These are phyloP conservation scores for Prostheceraeus crozeri DNA, from an alignment of 2,888 invertebrate genomes.

Conservation along the genomic window DNA sequence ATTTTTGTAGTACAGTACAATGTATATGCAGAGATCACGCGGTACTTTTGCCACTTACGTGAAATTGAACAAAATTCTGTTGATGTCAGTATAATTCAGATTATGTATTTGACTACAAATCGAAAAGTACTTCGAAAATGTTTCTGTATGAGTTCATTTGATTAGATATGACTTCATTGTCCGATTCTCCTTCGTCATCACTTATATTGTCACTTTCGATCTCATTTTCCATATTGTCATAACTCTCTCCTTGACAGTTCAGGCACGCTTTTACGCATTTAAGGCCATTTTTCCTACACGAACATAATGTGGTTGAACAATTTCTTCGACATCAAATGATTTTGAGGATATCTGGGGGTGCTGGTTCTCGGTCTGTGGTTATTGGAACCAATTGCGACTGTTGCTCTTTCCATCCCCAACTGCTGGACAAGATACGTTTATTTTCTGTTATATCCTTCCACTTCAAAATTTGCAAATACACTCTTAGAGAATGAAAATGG, in stretches of 20 bases:
- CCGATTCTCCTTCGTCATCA: slow-evolving; percentile 5
- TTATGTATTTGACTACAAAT: no score
- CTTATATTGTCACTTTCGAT: no score
- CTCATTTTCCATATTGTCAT: slow-evolving; percentile 3
- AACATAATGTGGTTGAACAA: slow-evolving; percentile 18
- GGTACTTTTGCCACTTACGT: no score
- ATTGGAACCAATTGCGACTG: slow-evolving; percentile 18
- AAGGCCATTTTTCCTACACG: slow-evolving; percentile 23
- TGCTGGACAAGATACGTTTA: slow-evolving; percentile 2
- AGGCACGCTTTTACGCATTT: slow-evolving; percentile 22
- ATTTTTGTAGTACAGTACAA: no score
- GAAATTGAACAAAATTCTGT: no score
- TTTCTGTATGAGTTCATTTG: neutral
- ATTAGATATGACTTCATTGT: slow-evolving; percentile 7
- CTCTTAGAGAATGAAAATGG: slow-evolving; percentile 13
- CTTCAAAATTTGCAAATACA: neutral
- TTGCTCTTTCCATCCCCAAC: slow-evolving; percentile 20
- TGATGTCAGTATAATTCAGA: no score
- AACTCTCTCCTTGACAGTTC: slow-evolving; percentile 25
- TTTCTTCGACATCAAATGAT: slow-evolving; percentile 10
- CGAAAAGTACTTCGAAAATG: neutral
- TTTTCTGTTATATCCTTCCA: slow-evolving; percentile 14
- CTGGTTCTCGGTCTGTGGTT: slow-evolving; percentile 13
- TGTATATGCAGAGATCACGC: no score
- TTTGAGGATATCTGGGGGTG: slow-evolving; percentile 18